A percentile compares a stretch with the other conserved stretches of the same genome.
Evolutionary conservation across 1,140 invertebrate genomes (phyloP).

Genomic region (Drosophila ambigua): DNA sequence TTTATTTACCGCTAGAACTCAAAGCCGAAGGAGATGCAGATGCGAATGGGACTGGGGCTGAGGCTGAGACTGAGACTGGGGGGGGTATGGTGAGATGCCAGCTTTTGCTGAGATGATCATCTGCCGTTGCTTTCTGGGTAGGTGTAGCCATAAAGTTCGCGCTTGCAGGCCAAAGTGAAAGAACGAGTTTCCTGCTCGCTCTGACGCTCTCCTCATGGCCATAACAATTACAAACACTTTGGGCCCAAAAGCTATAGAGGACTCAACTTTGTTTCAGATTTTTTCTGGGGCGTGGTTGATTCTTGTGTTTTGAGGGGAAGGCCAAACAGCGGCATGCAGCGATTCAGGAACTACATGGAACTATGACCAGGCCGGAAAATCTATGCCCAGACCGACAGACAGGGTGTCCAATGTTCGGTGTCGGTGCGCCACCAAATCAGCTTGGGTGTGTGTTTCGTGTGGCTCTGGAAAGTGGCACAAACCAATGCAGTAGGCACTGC

Average conservation of each 20-base stretch:
- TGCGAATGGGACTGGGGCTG: background rate
- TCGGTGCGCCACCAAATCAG: no score
- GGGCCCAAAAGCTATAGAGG: slow-evolving; percentile 14
- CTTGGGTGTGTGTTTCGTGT: no score
- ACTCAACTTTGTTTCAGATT: slow-evolving; percentile 16
- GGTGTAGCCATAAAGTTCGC: slow-evolving; percentile 83
- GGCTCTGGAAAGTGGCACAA: slow-evolving; percentile 58
- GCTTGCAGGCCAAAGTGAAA: slow-evolving; percentile 78
- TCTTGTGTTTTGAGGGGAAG: slow-evolving; percentile 6
- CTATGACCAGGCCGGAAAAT: no score
- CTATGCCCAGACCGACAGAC: no score
- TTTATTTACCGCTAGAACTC: slow-evolving; percentile 78
- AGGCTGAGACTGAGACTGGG: background rate
- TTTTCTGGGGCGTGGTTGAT: slow-evolving; percentile 35
- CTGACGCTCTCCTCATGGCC: slow-evolving; percentile 5
- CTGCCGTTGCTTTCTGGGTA: slow-evolving; percentile 47
- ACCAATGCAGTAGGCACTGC: slow-evolving; percentile 69
- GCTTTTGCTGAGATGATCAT: slow-evolving; percentile 55
- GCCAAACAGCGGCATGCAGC: slow-evolving; percentile 19
- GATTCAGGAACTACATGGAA: background rate
- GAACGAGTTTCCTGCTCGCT: slow-evolving; percentile 60
- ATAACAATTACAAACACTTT: slow-evolving; percentile 65
- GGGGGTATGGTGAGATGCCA: background rate
- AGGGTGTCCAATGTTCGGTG: no score
- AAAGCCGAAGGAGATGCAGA: slow-evolving; percentile 4